These are phyloP conservation scores for Rhyzopertha dominica DNA, from an alignment of 1,140 invertebrate genomes.

Conservation along the genomic window DNA sequence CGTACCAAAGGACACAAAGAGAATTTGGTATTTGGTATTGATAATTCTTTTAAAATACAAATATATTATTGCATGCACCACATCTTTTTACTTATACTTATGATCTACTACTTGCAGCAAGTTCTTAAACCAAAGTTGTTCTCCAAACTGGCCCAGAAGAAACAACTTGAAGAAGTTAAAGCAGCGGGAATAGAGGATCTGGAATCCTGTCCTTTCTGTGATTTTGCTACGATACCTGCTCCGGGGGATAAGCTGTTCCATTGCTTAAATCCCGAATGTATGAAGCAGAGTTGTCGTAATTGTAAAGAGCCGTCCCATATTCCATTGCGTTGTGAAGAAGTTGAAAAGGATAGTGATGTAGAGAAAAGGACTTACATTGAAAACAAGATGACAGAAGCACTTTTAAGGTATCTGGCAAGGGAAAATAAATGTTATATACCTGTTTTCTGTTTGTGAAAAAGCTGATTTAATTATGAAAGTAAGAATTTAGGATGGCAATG, in stretches of 20 bases:
- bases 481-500: too few species aligned
- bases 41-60: constrained; percentile 2
- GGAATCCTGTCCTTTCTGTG: constrained; percentile 60
- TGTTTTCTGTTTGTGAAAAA: too few species aligned
- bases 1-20: neutral
- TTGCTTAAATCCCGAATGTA: constrained; percentile 61
- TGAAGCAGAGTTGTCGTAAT: constrained; percentile 59
- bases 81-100: neutral
- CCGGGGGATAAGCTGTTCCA: constrained; percentile 57
- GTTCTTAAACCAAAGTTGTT: constrained; percentile 52
- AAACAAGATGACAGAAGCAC: constrained; percentile 61
- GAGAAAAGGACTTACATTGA: constrained; percentile 56
- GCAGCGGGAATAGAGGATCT: constrained; percentile 56
- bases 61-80: constrained; percentile 21
- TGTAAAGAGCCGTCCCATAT: constrained; percentile 61
- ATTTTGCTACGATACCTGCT: constrained; percentile 56
- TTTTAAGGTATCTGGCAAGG: constrained; percentile 46
- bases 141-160: constrained; percentile 50
- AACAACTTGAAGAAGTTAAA: constrained; percentile 56
- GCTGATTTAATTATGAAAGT: too few species aligned
- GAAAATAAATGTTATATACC: neutral
- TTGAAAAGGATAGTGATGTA: constrained; percentile 53
- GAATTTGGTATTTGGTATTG: neutral
- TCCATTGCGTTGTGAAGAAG: constrained; percentile 58
- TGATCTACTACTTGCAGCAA: constrained; percentile 22